Base-by-base conservation (phyloP, 1,140 invertebrate species). In the Calephelis virginiensis region DNA sequence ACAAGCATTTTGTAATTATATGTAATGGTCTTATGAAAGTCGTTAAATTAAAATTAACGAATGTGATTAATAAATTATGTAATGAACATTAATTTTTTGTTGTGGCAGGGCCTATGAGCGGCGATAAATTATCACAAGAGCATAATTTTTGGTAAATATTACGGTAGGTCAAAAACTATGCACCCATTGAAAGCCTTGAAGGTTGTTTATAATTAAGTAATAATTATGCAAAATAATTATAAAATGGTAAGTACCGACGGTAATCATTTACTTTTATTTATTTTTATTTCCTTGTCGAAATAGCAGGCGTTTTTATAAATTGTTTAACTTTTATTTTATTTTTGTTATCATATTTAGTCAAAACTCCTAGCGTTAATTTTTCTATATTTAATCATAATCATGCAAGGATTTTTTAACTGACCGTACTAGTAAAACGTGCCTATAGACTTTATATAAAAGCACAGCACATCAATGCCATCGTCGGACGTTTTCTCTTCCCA, bases 401-500 rank as follows among this genome's bases (percentile, higher is more conserved):
- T 49, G 28, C 12, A 40, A 38, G n/a, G 8, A 59, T 28, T 59
- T 43, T 56, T 14, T 56, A 13, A 40, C 49, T 56, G n/a, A 49
- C 61, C 3, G 43, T 62, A 45, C 17, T 6, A 11, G 28, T 12
- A 38, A 12, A 46, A 56, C 12, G 14, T 65, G 63, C 40, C 40
- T 43, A 9, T 65, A 43, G 53, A 40, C n/a, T 28, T 45, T 61
- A 45, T 14, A 59, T 67, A 67, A 60, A 67, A 48, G 43, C 66
- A 67, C 64, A 59, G 59, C 62, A 63, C 61, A 64, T 63, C 60
- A 40, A 49, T 67, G 43, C 59, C 43, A 38, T 67, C 62, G n/a
- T 60, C 47, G 14, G 61, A 50, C 63, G 77, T 78, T 86, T 83
- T 86, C 82, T 83, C 71, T 86, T 83, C 80, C 80, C 82, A 85